Evolutionary conservation across 2,888 invertebrate species (phyloP).

Genomic region (Agonopterix heracliana): DNA sequence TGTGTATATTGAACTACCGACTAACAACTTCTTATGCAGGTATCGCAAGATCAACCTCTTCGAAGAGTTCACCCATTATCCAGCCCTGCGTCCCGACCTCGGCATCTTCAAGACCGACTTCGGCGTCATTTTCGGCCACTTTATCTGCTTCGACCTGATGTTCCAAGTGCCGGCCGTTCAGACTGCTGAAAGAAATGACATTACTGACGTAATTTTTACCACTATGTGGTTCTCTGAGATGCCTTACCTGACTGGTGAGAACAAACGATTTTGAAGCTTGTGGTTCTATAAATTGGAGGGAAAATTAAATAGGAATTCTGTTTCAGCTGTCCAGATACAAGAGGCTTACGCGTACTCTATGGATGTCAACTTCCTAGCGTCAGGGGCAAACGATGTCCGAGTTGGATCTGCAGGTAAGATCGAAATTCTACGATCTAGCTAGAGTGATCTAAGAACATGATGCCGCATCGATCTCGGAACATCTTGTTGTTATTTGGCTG

Average conservation of each 20-base stretch:
- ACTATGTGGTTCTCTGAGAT: slow-evolving; percentile 90
- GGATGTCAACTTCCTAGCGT: slow-evolving; percentile 81
- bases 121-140: slow-evolving; percentile 86
- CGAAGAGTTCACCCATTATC: slow-evolving; percentile 63
- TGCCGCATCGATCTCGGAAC: no score
- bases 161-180: slow-evolving; percentile 82
- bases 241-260: slow-evolving; percentile 82
- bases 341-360: slow-evolving; percentile 81
- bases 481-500: slow-evolving; percentile 18
- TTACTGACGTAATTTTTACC: slow-evolving; percentile 80
- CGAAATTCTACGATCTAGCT: not conserved
- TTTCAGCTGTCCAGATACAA: slow-evolving; percentile 80
- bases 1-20: no score
- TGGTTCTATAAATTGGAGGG: not conserved
- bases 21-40: slow-evolving; percentile 23
- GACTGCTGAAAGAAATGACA: slow-evolving; percentile 63
- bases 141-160: slow-evolving; percentile 89
- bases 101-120: slow-evolving; percentile 84
- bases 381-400: slow-evolving; percentile 80
- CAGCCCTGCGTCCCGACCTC: slow-evolving; percentile 76
- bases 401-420: slow-evolving; percentile 73
- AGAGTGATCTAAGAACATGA: no score
- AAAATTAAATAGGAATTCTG: not conserved
- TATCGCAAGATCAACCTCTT: slow-evolving; percentile 74
- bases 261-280: not conserved